phyloP scores from a whole-genome alignment of 1,140 invertebrate genomes.

The Periplaneta americana region DNA sequence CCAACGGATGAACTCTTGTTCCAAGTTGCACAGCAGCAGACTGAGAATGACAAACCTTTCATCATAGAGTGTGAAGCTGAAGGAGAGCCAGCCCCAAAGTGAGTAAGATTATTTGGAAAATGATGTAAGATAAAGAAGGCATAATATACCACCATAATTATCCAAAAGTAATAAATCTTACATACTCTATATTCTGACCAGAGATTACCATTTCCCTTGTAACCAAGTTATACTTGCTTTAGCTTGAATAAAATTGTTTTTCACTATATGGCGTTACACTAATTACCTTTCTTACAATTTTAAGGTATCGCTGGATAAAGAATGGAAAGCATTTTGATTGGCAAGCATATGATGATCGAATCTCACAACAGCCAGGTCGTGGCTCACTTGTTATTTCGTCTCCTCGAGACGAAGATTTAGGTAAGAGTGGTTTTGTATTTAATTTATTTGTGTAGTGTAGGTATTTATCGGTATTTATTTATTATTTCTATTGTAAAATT shows the following conservation, averaged over 20 bases:
- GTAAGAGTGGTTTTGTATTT: no score
- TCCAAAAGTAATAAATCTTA: no score
- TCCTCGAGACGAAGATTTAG: conserved; percentile 87
- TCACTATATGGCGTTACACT: no score
- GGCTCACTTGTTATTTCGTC: conserved; percentile 86
- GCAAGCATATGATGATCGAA: conserved; percentile 87
- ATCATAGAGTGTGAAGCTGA: conserved; percentile 92
- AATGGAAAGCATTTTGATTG: conserved; percentile 90
- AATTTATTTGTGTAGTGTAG: no score
- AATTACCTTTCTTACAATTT: conserved; percentile 21
- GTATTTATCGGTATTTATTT: no score
- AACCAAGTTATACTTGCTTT: neutral
- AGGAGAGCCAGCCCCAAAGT: conserved; percentile 84
- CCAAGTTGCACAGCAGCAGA: conserved; percentile 72
- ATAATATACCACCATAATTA: no score
- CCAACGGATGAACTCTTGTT: conserved; percentile 85
- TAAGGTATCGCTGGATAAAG: conserved; percentile 92
- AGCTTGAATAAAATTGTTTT: neutral
- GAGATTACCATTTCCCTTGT: neutral
- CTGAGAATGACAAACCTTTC: conserved; percentile 89
- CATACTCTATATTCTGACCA: no score
- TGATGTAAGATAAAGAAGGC: no score
- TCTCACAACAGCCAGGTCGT: conserved; percentile 84
- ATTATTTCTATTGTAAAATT: no score
- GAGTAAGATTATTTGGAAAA: no score